Evolutionary conservation across 2,888 invertebrate species (phyloP).

Genomic region (Catocala sponsa): DNA sequence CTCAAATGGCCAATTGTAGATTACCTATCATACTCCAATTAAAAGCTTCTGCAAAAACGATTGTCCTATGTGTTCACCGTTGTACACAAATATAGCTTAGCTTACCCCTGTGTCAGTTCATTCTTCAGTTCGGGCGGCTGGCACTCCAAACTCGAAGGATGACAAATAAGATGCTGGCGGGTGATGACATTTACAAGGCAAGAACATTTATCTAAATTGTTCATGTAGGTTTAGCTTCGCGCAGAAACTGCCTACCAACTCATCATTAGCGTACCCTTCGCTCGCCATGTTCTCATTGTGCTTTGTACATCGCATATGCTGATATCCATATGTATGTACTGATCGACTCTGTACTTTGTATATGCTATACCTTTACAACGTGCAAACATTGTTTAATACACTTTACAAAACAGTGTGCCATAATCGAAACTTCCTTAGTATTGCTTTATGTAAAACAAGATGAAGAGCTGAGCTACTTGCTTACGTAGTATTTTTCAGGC

Average conservation of each 20-base stretch:
- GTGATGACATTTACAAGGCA: slow-evolving; percentile 71
- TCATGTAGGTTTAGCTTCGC: slow-evolving; percentile 40
- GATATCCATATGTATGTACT: background rate
- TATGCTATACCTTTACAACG: background rate
- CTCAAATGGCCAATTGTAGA: background rate
- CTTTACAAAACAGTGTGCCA: no score
- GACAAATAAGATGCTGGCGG: slow-evolving; percentile 73
- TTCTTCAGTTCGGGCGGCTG: slow-evolving; percentile 76
- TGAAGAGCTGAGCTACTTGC: no score
- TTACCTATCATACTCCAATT: background rate
- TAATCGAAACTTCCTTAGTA: no score
- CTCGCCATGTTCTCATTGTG: slow-evolving; percentile 22
- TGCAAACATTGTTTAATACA: background rate
- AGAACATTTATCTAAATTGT: slow-evolving; percentile 53
- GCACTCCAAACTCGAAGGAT: slow-evolving; percentile 74
- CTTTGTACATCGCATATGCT: slow-evolving; percentile 51
- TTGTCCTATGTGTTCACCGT: slow-evolving; percentile 1
- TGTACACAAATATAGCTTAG: slow-evolving; percentile 23
- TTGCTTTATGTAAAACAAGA: no score
- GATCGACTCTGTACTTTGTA: no score
- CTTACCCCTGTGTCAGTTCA: slow-evolving; percentile 64
- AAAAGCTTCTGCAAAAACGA: background rate
- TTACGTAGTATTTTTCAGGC: no score
- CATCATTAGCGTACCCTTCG: slow-evolving; percentile 23
- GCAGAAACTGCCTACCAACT: slow-evolving; percentile 21